These are phyloP conservation scores for Aphelinus atriplicis DNA, from an alignment of 1,140 invertebrate genomes.

Conservation along the genomic window DNA sequence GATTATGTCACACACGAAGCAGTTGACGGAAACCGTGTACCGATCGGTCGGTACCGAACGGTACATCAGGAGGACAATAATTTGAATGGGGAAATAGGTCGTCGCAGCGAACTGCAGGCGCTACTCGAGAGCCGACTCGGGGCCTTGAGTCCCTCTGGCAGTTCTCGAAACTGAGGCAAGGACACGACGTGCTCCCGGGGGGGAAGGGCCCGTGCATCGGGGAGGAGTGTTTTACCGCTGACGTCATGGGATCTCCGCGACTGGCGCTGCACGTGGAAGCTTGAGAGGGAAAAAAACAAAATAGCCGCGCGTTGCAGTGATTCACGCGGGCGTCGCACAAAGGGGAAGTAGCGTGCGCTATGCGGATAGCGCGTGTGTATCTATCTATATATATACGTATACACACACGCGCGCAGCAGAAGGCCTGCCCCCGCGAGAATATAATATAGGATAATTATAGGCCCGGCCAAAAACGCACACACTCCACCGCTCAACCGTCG, in stretches of 20 bases:
- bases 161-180: constrained; percentile 19
- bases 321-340: background rate
- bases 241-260: constrained; percentile 18
- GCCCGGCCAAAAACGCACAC: constrained; percentile 3
- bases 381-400: too few relatives aligned
- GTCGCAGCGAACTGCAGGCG: background rate
- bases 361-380: too few relatives aligned
- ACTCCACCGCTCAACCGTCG: constrained; percentile 13
- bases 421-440: background rate
- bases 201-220: background rate
- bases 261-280: too few relatives aligned
- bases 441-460: constrained; percentile 32
- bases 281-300: background rate
- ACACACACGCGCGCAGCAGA: background rate
- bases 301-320: background rate
- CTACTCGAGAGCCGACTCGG: background rate
- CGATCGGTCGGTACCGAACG: too few relatives aligned
- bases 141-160: background rate
- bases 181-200: background rate
- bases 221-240: background rate
- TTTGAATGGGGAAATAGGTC: too few relatives aligned
- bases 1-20: too few relatives aligned
- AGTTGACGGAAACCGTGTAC: too few relatives aligned
- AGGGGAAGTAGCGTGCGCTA: background rate
- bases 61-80: too few relatives aligned